These are phyloP conservation scores for Auanema freiburgensis DNA, from an alignment of 2,888 invertebrate species.

Conservation along the genomic window DNA sequence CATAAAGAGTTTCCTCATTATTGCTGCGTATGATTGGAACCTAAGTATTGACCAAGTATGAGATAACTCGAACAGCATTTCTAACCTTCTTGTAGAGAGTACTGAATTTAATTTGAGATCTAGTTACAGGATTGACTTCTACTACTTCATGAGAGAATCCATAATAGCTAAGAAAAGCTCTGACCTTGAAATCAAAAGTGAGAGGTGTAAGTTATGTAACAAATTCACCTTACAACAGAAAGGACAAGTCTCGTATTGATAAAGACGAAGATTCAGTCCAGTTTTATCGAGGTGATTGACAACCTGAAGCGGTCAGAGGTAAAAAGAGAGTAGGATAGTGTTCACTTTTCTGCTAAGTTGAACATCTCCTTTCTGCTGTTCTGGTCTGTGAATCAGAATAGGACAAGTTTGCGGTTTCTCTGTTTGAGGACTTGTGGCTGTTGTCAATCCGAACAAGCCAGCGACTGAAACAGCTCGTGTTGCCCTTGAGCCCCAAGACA, in stretches of 20 bases:
- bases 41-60: slow-evolving; percentile 25
- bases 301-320: slow-evolving; percentile 32
- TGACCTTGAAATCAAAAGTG: slow-evolving; percentile 60
- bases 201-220: neutral
- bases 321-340: neutral
- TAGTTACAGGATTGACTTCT: slow-evolving; percentile 92
- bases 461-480: slow-evolving; percentile 16
- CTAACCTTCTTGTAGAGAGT: slow-evolving; percentile 86
- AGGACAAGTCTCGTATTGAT: slow-evolving; percentile 89
- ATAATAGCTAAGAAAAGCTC: slow-evolving; percentile 86
- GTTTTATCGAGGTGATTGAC: slow-evolving; percentile 56
- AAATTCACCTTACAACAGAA: slow-evolving; percentile 57
- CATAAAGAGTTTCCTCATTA: slow-evolving; percentile 75
- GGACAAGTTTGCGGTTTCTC: slow-evolving; percentile 25
- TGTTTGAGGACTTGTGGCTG: slow-evolving; percentile 6
- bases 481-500: slow-evolving; percentile 15
- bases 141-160: slow-evolving; percentile 92
- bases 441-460: slow-evolving; percentile 11
- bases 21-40: slow-evolving; percentile 54
- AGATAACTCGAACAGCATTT: neutral
- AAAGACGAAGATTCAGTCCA: slow-evolving; percentile 79
- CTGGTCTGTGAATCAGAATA: slow-evolving; percentile 37
- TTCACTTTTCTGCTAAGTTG: slow-evolving; percentile 40
- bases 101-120: slow-evolving; percentile 89
- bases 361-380: slow-evolving; percentile 35